Conservation (phyloP, 1,140 invertebrate genomes). For the Callitettix versicolor region DNA sequence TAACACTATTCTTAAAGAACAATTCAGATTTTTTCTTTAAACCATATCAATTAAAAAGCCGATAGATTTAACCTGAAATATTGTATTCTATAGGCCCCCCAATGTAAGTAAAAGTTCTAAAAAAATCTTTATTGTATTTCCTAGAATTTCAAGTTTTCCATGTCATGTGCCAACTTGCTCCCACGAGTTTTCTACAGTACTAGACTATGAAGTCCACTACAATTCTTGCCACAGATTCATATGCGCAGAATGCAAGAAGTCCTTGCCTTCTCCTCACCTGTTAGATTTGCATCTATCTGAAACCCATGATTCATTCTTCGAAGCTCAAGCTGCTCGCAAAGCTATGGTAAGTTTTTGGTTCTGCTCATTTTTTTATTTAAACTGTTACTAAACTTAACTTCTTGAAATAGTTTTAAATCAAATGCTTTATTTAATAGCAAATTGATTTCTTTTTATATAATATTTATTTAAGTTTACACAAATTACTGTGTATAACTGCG, state of each 20-base stretch:
- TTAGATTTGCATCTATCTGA: constrained; percentile 59
- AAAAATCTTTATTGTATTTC: too few species aligned
- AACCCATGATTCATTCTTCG: constrained; percentile 56
- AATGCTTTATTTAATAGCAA: not conserved
- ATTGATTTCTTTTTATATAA: not conserved
- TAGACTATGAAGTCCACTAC: constrained; percentile 40
- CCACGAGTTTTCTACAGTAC: constrained; percentile 32
- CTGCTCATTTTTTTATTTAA: constrained; percentile 6
- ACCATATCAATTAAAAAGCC: not conserved
- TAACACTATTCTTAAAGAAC: too few species aligned
- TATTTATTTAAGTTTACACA: constrained; percentile 14
- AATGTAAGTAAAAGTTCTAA: too few species aligned
- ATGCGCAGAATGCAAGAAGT: constrained; percentile 44
- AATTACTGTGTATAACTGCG: not conserved
- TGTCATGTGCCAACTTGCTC: constrained; percentile 35
- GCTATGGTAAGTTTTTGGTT: constrained; percentile 42
- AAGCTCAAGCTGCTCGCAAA: constrained; percentile 43
- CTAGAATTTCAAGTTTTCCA: constrained; percentile 34
- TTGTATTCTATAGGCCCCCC: constrained; percentile 10
- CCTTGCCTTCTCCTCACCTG: constrained; percentile 47
- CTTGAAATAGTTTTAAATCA: not conserved
- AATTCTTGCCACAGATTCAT: constrained; percentile 36
- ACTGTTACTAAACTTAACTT: not conserved
- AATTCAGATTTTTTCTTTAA: too few species aligned
- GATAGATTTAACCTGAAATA: constrained; percentile 26